A percentile compares a stretch with the other conserved stretches of the same genome.
phyloP scores from a whole-genome alignment of 2,797 vertebrate genomes.

The Lacerta bilineata region DNA sequence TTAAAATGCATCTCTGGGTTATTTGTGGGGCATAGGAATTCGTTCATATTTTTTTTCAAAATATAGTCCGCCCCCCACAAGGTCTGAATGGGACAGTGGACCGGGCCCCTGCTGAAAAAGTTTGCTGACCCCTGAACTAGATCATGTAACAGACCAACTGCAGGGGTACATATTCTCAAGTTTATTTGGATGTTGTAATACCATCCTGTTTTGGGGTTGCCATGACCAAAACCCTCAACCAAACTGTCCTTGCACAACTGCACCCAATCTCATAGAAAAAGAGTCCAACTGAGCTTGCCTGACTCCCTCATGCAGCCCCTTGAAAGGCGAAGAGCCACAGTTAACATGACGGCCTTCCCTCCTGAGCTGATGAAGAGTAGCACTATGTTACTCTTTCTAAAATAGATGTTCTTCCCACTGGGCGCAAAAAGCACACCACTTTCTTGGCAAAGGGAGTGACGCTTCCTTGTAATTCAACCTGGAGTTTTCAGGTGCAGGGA shows the following conservation, averaged over 20 bases:
- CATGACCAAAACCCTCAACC: background rate
- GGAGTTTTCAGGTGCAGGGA: background rate
- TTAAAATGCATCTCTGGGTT: no score
- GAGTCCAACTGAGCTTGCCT: background rate
- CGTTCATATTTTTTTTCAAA: no score
- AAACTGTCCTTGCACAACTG: background rate
- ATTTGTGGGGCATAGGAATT: no score
- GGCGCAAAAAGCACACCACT: background rate
- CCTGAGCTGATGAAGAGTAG: background rate
- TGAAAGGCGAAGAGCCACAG: background rate
- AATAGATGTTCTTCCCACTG: background rate
- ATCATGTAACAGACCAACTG: background rate
- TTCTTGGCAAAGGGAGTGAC: background rate
- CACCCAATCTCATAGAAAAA: background rate
- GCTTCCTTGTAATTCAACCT: background rate
- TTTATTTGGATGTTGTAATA: background rate
- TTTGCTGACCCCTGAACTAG: background rate
- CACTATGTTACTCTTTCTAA: background rate
- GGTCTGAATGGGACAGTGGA: no score
- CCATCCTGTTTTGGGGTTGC: background rate
- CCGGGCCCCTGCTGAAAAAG: no score
- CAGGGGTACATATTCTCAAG: background rate
- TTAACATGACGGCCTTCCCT: background rate
- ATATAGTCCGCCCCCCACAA: no score
- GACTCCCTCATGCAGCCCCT: background rate